Evolutionary conservation across 2,113 vertebrate genomes (phyloP).

Genomic region (Gymnorhina tibicen): DNA sequence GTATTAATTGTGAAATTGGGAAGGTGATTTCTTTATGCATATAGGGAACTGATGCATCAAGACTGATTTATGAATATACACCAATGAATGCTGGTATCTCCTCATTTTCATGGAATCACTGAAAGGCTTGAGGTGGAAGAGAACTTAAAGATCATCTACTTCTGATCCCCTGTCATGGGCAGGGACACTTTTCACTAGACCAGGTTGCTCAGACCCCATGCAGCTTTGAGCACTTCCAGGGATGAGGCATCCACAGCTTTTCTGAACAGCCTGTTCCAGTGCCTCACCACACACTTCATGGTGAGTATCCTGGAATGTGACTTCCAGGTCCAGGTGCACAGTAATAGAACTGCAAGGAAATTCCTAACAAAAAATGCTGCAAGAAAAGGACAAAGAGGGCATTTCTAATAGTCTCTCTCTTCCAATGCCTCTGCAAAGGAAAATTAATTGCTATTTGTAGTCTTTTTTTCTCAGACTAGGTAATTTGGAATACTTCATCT

Average conservation of each 20-base stretch:
- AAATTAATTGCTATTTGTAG: neutral
- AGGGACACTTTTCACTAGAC: neutral
- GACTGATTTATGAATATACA: neutral
- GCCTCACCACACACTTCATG: neutral
- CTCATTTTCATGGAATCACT: neutral
- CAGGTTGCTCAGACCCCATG: neutral
- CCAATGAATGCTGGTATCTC: neutral
- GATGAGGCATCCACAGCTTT: neutral
- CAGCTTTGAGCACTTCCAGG: neutral
- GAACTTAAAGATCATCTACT: neutral
- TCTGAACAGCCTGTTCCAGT: neutral
- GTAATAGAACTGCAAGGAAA: neutral
- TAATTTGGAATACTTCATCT: neutral
- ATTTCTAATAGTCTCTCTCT: neutral
- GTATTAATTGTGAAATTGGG: neutral
- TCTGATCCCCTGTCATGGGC: neutral
- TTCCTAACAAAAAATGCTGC: neutral
- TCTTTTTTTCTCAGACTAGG: neutral
- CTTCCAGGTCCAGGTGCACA: neutral
- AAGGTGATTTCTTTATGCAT: neutral
- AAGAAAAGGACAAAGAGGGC: neutral
- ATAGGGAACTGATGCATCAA: neutral
- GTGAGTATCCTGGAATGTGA: neutral
- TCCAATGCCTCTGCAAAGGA: neutral
- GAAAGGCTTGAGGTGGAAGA: neutral